A percentile compares a stretch with the other conserved stretches of the same genome.
Evolutionary conservation across 2,888 invertebrate species (phyloP).

Genomic region (Lasioglossum villosulum): DNA sequence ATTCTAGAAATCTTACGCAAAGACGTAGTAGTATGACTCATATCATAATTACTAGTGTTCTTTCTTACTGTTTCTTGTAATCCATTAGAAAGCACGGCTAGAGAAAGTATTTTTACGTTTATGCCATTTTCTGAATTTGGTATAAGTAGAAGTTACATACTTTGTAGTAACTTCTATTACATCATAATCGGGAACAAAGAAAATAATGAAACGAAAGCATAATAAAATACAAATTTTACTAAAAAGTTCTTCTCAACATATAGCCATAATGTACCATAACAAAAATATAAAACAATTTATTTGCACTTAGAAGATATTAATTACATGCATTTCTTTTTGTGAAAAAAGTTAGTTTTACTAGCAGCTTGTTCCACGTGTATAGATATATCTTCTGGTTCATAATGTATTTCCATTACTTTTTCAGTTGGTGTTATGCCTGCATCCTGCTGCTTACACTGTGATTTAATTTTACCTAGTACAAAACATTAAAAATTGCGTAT

Average conservation of each 20-base stretch:
- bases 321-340: conserved; percentile 12
- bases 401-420: conserved; percentile 54
- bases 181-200: neutral
- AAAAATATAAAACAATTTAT: conserved; percentile 28
- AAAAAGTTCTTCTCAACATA: conserved; percentile 7
- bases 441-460: conserved; percentile 19
- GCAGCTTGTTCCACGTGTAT: conserved; percentile 68
- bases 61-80: neutral
- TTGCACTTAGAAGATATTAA: conserved; percentile 10
- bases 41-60: neutral
- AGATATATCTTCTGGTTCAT: conserved; percentile 65
- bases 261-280: neutral
- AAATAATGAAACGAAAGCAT: neutral
- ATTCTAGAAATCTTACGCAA: conserved; percentile 30
- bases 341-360: conserved; percentile 65
- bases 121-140: neutral
- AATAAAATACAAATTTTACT: conserved; percentile 19
- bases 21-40: neutral
- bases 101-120: conserved; percentile 5
- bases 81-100: conserved; percentile 16
- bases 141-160: neutral
- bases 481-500: conserved; percentile 13
- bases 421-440: conserved; percentile 3
- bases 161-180: neutral
- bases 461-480: conserved; percentile 43